Evolutionary conservation across 2,888 invertebrate genomes (phyloP).

Genomic region (Sylvicola fuscatus): DNA sequence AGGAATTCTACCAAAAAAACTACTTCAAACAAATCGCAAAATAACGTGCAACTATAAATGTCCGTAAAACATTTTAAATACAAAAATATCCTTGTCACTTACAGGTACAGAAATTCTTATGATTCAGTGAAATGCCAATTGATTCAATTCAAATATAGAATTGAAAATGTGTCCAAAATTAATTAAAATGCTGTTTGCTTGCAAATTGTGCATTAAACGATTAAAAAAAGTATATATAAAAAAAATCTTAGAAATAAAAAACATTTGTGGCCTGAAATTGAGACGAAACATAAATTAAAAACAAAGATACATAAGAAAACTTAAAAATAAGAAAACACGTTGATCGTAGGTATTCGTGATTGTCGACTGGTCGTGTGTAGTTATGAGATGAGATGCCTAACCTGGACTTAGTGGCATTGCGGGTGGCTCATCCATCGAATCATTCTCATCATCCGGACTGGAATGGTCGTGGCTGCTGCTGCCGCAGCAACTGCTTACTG

Average conservation of each 20-base stretch:
- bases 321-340: background rate
- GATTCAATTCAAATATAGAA: no score
- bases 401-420: slow-evolving; percentile 27
- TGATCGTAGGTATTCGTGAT: background rate
- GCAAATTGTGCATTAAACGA: slow-evolving; percentile 3
- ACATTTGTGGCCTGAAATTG: background rate
- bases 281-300: background rate
- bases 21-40: no score
- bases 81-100: no score
- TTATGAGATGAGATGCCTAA: slow-evolving; percentile 12
- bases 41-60: no score
- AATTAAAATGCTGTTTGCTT: slow-evolving; percentile 1
- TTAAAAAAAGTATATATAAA: background rate
- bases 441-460: slow-evolving; percentile 20
- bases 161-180: no score
- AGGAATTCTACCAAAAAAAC: no score
- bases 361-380: background rate
- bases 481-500: slow-evolving; percentile 29
- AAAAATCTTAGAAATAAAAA: background rate
- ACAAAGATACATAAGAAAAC: background rate
- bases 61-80: no score
- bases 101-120: no score
- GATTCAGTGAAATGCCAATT: no score
- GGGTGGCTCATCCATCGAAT: slow-evolving; percentile 20
- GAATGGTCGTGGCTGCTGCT: slow-evolving; percentile 27